Conservation (phyloP, 2,888 invertebrate species). For the Scaptomyza tumidula region DNA sequence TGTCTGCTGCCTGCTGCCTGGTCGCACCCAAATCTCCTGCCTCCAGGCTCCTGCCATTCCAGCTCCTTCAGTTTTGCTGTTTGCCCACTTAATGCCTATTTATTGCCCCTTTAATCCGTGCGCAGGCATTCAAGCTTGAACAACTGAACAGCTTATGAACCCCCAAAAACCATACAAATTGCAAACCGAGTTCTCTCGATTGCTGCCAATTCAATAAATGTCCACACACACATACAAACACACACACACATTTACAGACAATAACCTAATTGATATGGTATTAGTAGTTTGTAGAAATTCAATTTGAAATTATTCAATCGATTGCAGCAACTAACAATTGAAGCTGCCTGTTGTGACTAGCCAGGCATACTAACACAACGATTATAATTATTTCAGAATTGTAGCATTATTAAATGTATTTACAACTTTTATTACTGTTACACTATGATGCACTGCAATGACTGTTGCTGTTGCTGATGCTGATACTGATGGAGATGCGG, state of each 20-base stretch:
- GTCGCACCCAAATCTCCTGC: slow-evolving; percentile 21
- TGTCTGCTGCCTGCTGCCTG: slow-evolving; percentile 20
- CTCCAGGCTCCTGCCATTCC: not conserved
- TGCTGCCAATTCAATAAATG: slow-evolving; percentile 25
- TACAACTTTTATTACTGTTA: slow-evolving; percentile 41
- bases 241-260: slow-evolving; percentile 26
- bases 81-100: slow-evolving; percentile 80
- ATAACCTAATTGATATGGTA: slow-evolving; percentile 71
- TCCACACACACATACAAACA: slow-evolving; percentile 7
- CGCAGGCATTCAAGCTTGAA: slow-evolving; percentile 40
- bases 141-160: slow-evolving; percentile 20
- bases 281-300: slow-evolving; percentile 36
- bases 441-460: slow-evolving; percentile 9
- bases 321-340: slow-evolving; percentile 4
- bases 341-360: not conserved
- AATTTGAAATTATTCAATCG: slow-evolving; percentile 54
- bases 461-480: slow-evolving; percentile 6
- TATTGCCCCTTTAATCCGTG: slow-evolving; percentile 74
- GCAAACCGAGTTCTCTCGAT: not conserved
- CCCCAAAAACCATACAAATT: slow-evolving; percentile 16
- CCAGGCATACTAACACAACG: not conserved
- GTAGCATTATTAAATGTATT: slow-evolving; percentile 56
- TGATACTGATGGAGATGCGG: slow-evolving; percentile 19
- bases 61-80: slow-evolving; percentile 31
- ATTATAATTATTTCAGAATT: slow-evolving; percentile 43